Evolutionary conservation across 2,797 vertebrate genomes (phyloP), one percentile per base, ranked within the genome.

Genomic region (Crocodylus rhombifer): DNA sequence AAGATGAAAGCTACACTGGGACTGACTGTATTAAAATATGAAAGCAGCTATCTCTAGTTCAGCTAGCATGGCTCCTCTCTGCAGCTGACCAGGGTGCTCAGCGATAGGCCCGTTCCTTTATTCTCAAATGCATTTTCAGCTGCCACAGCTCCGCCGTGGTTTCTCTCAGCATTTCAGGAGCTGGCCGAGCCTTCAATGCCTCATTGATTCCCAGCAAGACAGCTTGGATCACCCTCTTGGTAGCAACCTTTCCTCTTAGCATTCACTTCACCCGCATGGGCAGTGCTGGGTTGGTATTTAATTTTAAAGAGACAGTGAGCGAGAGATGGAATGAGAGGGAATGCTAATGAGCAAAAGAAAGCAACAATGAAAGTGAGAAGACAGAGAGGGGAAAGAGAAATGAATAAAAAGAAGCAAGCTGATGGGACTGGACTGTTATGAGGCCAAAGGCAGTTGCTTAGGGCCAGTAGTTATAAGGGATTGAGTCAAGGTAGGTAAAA

Each of bases 121-220:
- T 8, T 62, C 79, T 82, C 14, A 77, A 93, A 84, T 58, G 17
- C 1, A 0, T 91, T 51, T 94, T 86, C 87, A 83, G 80, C 78
- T 81, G 83, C 80, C 33, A 36, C 36, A 18, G 89, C 82, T 91
- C 76, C 0, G 4, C 80, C 7, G 4, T 83, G 51, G 11, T 91
- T 94, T 92, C 74, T 88, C 79, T 73, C 78, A 93, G 80, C 55
- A 56, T 92, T 86, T 91, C 64, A 64, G 73, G 76, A 92, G 75
- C 61, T 93, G 67, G 88, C 82, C 0, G 1, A 90, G 63, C 0
- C 18, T 36, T 91, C 82, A 0, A 3, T 86, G 94, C 87, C 78
- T 96, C 87, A 93, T 85, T 95, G 93, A 92, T 92, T 95, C 76
- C 75, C 92, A 95, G 85, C 2, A 20, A 96, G 92, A 88, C 91